Base-by-base conservation (phyloP, 2,888 invertebrate genomes). In the Drosophila picticornis region DNA sequence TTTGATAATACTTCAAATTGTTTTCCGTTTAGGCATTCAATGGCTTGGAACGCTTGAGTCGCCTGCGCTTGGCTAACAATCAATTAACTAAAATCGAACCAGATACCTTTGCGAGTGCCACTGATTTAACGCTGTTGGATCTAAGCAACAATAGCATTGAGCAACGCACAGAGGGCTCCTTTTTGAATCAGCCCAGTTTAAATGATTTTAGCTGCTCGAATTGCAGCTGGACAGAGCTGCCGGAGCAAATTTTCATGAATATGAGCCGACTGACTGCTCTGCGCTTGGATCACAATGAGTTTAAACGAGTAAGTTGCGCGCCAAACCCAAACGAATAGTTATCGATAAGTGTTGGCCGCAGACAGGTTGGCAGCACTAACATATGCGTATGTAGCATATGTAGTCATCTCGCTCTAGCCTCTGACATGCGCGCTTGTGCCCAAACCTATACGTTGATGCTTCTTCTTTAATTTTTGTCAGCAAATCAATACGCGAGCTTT, bases 401-500 rank as follows among this genome's bases (percentile, higher is more conserved):
- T 69, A 67, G 72, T 78, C 71, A 63, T 81, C 78, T 65, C 74
- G 55, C 68, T 90, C 78, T 64, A 63, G n/a, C 66, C 68, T 60
- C 11, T 34, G 51, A 61, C 77, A 43, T 71, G 56, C 65, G 77
- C 75, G 55, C 4, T 25, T 16, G 6, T 22, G 11, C 4, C 7
- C 9, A 46, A 16, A 34, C n/a, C 22, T 40, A 25, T 34, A 46
- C 40, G 52, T 1, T 64, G 58, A 34, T 60, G 72, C n/a, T 40
- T 43, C 53, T 11, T 64, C 69, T 77, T 53, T 58, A 50, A 29
- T 32, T 57, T 69, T 52, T 75, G 77, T 78, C 88, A 93, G 93
- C 90, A 91, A 91, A 92, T 93, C 91, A 93, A 93, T 92, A 91
- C 91, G 48, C 81, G 80, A 90, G 92, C 93, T 87, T 93, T 94